These are phyloP conservation scores for rabbit (Oryctolagus cuniculus) DNA, from an alignment of 2,113 vertebrate species.

Conservation along the genomic window mOryCun1.1 NC_091442.1:105840001-105840500, in stretches of 20 bases:
- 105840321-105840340: neutral
- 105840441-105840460: neutral
- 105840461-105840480: too few relatives aligned
- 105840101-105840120: neutral
- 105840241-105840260: neutral
- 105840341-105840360: neutral
- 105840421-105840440: neutral
- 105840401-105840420: neutral
- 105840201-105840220: neutral
- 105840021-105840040: neutral
- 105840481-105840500: neutral
- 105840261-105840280: neutral
- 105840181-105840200: neutral
- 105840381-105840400: neutral
- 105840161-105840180: constrained; percentile 3
- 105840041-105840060: neutral
- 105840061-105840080: neutral
- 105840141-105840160: neutral
- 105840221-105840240: neutral
- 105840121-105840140: neutral
- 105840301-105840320: neutral
- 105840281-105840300: neutral
- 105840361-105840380: neutral
- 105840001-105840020: neutral
- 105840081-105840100: neutral